A percentile compares a stretch with the other conserved stretches of the same genome.
These are phyloP conservation scores for Resseliella maxima DNA, from an alignment of 2,888 invertebrate genomes.

Conservation along the genomic window DNA sequence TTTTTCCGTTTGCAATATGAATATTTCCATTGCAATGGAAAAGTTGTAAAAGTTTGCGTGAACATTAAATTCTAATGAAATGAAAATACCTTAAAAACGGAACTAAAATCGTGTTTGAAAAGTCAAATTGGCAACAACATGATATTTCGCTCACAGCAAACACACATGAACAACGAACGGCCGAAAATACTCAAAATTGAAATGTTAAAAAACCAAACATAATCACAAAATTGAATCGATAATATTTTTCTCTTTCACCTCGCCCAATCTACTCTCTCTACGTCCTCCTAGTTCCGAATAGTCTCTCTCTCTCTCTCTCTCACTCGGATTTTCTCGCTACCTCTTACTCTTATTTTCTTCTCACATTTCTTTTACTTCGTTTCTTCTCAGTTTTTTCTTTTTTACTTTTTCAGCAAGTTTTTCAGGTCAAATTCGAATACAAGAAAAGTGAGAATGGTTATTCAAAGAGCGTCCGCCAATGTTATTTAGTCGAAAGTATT, in stretches of 20 bases:
- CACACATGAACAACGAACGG: not conserved
- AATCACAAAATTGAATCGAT: not conserved
- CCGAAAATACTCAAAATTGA: constrained; percentile 8
- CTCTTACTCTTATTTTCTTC: no score
- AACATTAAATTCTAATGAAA: constrained; percentile 9
- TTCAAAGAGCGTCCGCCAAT: not conserved
- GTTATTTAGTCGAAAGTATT: not conserved
- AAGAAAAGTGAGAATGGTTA: not conserved
- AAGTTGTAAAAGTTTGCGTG: constrained; percentile 15
- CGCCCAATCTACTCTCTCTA: no score
- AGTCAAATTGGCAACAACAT: not conserved
- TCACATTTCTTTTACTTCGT: no score
- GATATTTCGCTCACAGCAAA: not conserved
- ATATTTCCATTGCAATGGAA: not conserved
- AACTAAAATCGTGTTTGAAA: not conserved
- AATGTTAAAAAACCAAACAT: constrained; percentile 27
- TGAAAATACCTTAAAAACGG: constrained; percentile 30
- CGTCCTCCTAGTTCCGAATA: no score
- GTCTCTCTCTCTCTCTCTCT: no score
- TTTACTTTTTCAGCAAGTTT: not conserved
- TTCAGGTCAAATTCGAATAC: not conserved
- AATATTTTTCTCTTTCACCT: not conserved
- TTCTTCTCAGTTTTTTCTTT: no score
- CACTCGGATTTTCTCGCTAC: no score
- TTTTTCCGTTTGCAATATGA: constrained; percentile 32